A percentile compares a stretch with the other conserved stretches of the same genome.
These are phyloP conservation scores for Cyprinodon diabolis DNA, from an alignment of 2,797 vertebrate species.

Conservation along the genomic window DNA sequence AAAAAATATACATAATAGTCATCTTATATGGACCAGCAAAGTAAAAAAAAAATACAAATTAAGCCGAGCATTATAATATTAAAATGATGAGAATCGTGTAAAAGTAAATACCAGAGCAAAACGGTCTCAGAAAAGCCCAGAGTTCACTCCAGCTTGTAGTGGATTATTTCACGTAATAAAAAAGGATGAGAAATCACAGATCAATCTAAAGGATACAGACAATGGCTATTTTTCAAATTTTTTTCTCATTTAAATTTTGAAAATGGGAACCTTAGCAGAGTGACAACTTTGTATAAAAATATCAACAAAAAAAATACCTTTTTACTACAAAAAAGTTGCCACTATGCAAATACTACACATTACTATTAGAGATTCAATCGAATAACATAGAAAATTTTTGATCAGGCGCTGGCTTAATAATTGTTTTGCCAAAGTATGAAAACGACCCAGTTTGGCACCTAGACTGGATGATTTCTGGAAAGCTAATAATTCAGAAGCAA, in stretches of 20 bases:
- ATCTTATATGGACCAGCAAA: neutral
- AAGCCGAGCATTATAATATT: neutral
- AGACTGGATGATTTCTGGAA: neutral
- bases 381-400: neutral
- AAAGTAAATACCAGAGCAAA: neutral
- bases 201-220: neutral
- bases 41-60: neutral
- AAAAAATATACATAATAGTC: neutral
- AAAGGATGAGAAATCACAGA: neutral
- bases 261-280: neutral
- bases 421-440: neutral
- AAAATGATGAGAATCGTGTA: neutral
- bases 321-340: too few species aligned
- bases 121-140: neutral
- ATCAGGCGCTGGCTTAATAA: neutral
- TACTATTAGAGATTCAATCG: neutral
- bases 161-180: neutral
- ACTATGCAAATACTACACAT: too few species aligned
- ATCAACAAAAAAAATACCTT: too few species aligned
- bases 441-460: neutral
- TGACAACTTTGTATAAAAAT: neutral
- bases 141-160: neutral
- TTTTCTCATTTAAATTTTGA: neutral
- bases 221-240: neutral
- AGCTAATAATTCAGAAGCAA: neutral